Evolutionary conservation across 2,113 vertebrate genomes (phyloP).

Genomic region (Gadus chalcogrammus): DNA sequence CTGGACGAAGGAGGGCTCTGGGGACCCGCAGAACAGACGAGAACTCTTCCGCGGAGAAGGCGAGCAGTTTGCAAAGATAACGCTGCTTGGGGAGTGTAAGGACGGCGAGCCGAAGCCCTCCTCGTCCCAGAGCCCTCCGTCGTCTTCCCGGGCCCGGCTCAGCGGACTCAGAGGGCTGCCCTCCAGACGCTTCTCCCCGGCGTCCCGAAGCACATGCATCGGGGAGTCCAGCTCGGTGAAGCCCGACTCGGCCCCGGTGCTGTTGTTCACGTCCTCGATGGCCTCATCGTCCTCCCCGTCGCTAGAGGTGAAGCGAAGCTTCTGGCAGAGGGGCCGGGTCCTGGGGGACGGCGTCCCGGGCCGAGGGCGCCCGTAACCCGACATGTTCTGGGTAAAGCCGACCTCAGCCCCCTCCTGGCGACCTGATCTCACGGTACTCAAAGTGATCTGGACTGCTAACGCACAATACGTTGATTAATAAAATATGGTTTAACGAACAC

Average conservation of each 20-base stretch:
- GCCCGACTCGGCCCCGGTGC: slow-evolving; percentile 89
- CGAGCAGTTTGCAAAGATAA: slow-evolving; percentile 70
- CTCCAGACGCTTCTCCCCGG: slow-evolving; percentile 59
- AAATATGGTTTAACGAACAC: background rate
- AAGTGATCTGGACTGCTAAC: background rate
- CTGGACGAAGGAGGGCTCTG: slow-evolving; percentile 44
- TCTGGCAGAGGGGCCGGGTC: slow-evolving; percentile 76
- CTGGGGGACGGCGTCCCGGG: slow-evolving; percentile 61
- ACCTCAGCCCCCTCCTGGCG: background rate
- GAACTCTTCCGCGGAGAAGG: slow-evolving; percentile 74
- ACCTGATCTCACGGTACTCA: background rate
- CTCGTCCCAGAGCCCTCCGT: slow-evolving; percentile 82
- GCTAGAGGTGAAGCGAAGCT: slow-evolving; percentile 79
- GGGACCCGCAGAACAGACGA: slow-evolving; percentile 58
- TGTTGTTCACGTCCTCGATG: slow-evolving; percentile 84
- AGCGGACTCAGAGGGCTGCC: slow-evolving; percentile 61
- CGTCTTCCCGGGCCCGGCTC: slow-evolving; percentile 73
- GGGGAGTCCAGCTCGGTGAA: slow-evolving; percentile 92
- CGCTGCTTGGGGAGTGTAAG: slow-evolving; percentile 69
- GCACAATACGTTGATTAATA: slow-evolving; percentile 24
- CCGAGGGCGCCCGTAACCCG: slow-evolving; percentile 65
- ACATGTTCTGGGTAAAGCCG: slow-evolving; percentile 61
- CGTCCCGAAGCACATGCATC: slow-evolving; percentile 64
- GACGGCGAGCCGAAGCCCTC: slow-evolving; percentile 84
- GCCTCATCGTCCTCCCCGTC: slow-evolving; percentile 88